Conservation (phyloP, 1,140 invertebrate genomes). For the Neodiprion virginianus region DNA sequence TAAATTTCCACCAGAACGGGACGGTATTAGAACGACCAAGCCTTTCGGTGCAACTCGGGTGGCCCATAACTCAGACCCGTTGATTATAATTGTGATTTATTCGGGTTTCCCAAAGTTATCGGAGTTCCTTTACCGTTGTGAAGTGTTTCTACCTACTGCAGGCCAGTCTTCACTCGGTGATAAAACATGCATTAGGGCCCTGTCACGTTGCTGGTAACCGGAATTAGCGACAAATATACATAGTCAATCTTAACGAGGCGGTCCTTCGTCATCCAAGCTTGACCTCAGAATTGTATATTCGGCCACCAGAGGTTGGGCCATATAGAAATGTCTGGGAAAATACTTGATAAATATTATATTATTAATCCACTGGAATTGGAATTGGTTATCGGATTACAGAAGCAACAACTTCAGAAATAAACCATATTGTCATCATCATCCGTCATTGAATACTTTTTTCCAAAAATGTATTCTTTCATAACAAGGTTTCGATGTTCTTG, state of each 20-base stretch:
- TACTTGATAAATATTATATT: too few species aligned
- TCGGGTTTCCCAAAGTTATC: slow-evolving; percentile 19
- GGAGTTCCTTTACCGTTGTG: neutral
- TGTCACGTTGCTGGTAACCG: slow-evolving; percentile 10
- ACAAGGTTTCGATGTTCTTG: too few species aligned
- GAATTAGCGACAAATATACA: neutral
- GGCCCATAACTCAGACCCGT: slow-evolving; percentile 44
- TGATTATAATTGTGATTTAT: slow-evolving; percentile 52
- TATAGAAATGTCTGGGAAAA: too few species aligned
- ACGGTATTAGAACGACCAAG: neutral
- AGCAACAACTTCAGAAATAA: too few species aligned
- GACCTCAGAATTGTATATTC: neutral
- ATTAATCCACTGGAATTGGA: too few species aligned
- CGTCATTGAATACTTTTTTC: too few species aligned
- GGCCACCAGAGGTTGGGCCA: neutral
- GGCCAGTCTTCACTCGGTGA: slow-evolving; percentile 26
- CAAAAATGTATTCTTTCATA: too few species aligned
- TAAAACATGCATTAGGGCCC: slow-evolving; percentile 36
- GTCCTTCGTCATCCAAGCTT: neutral
- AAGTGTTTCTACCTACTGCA: slow-evolving; percentile 16
- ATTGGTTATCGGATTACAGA: too few species aligned
- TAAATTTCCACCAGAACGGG: neutral
- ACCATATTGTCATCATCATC: too few species aligned
- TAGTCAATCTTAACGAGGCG: neutral
- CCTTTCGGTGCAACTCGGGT: slow-evolving; percentile 26